These are phyloP conservation scores for Hemicrepidius hirtus DNA, from an alignment of 2,888 invertebrate species.

Conservation along the genomic window DNA sequence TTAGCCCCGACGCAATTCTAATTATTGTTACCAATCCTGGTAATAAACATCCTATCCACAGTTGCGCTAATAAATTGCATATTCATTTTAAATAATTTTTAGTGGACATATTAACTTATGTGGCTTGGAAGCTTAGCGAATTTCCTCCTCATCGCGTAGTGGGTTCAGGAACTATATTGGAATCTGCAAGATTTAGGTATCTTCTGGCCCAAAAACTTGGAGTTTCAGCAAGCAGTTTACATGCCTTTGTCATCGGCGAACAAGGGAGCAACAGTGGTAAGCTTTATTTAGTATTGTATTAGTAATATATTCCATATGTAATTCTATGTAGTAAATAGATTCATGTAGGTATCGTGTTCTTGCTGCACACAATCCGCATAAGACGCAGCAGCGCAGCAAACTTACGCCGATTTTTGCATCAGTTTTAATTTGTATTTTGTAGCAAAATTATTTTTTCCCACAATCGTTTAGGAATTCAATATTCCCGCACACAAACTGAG, in stretches of 20 bases:
- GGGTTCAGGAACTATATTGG: slow-evolving; percentile 79
- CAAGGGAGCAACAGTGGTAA: slow-evolving; percentile 79
- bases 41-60: no score
- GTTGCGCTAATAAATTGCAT: no score
- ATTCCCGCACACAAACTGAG: no score
- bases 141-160: slow-evolving; percentile 77
- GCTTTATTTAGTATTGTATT: no score
- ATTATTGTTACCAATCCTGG: slow-evolving; percentile 75
- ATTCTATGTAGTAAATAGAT: no score
- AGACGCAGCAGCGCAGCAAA: no score
- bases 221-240: slow-evolving; percentile 74
- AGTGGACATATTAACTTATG: slow-evolving; percentile 79
- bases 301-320: background rate
- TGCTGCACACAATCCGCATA: no score
- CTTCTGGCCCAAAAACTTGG: slow-evolving; percentile 75
- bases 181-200: slow-evolving; percentile 77
- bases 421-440: no score
- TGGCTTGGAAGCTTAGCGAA: slow-evolving; percentile 80
- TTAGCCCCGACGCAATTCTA: slow-evolving; percentile 77
- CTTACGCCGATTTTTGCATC: no score
- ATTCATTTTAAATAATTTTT: slow-evolving; percentile 33
- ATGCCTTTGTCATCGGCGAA: slow-evolving; percentile 80
- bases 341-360: no score
- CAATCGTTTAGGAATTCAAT: no score
- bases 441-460: no score